Evolutionary conservation across 2,888 invertebrate genomes (phyloP), one percentile per base, ranked within the genome.

Genomic region (Macropis europaea): DNA sequence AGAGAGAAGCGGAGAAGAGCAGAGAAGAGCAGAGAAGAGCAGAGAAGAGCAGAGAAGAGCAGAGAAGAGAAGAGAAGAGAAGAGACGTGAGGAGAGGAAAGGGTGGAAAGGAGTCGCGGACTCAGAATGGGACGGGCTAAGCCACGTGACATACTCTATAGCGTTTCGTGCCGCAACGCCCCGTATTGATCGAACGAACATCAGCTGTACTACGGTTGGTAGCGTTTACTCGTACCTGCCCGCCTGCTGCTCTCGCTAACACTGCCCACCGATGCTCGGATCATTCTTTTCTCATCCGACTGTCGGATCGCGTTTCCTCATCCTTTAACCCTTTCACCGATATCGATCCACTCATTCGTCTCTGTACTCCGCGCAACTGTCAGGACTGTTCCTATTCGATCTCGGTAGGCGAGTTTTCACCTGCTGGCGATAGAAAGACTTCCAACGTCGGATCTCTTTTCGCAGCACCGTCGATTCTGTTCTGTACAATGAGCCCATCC

Each of bases 101-200:
- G 17, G 7, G 59, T 54, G 67, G 64, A 66, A 77, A 76, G 73
- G 71, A 70, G 59, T 69, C 59, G 69, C 56, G 76, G 53, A 60
- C 73, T 76, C 74, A 67, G 82, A 82, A 82, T 82, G 81, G 76
- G 81, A 81, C 73, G 79, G 78, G 74, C 72, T 84, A 73, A 81
- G 77, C 82, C 84, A 85, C 85, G 84, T 86, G 86, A 86, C 82
- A 67, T 79, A 77, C 73, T 77, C 76, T 84, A 85, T 78, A 86
- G 81, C 82, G 81, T 81, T 77, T 68, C 81, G 77, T 88, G 85
- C 88, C 87, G 87, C 87, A 87, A 87, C 85, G 88, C 84, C 84
- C 82, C 73, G 86, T 88, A 87, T 87, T 88, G 87, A 87, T 87
- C 87, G 87, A 66, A 79, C 70, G 78, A 81, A 77, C 84, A 85